Percentiles rank a stretch among this genome's conserved stretches.
Evolutionary conservation across 2,888 invertebrate genomes (phyloP).

Genomic region (Drosophila engyochracea): DNA sequence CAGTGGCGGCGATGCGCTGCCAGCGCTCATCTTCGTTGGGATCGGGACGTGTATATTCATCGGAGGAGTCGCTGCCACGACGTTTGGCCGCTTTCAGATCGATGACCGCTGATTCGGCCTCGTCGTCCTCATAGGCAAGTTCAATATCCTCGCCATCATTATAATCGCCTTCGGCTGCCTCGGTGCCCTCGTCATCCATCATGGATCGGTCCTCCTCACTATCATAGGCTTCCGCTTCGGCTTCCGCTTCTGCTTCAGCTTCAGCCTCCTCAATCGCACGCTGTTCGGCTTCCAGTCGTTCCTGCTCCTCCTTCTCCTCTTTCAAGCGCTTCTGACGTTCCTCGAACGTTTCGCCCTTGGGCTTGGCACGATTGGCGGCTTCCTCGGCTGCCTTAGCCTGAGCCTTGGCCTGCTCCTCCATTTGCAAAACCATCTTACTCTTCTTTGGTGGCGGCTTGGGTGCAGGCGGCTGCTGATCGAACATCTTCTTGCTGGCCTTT

Average conservation of each 20-base stretch:
- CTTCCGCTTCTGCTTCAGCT: slow-evolving; percentile 70
- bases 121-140: slow-evolving; percentile 53
- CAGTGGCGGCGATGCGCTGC: slow-evolving; percentile 84
- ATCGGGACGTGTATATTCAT: slow-evolving; percentile 83
- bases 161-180: slow-evolving; percentile 74
- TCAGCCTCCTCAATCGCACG: slow-evolving; percentile 82
- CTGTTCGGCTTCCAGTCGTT: slow-evolving; percentile 80
- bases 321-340: slow-evolving; percentile 83
- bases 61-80: slow-evolving; percentile 83
- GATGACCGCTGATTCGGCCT: slow-evolving; percentile 61
- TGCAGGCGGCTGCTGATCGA: slow-evolving; percentile 79
- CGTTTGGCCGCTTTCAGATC: slow-evolving; percentile 75
- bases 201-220: slow-evolving; percentile 68
- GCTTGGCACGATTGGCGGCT: slow-evolving; percentile 79
- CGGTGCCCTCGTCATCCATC: slow-evolving; percentile 65
- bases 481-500: slow-evolving; percentile 84
- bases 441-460: slow-evolving; percentile 84
- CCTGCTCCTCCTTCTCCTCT: slow-evolving; percentile 82
- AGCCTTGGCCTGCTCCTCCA: slow-evolving; percentile 84
- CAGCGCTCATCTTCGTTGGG: slow-evolving; percentile 83
- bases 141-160: slow-evolving; percentile 60
- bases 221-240: slow-evolving; percentile 61
- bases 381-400: slow-evolving; percentile 84
- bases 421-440: slow-evolving; percentile 83
- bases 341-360: slow-evolving; percentile 82